Evolutionary conservation across 30 jellyfish, hydroid and myxozoan genomes (phyloP).

Genomic region (Cassiopea xamachana): DNA sequence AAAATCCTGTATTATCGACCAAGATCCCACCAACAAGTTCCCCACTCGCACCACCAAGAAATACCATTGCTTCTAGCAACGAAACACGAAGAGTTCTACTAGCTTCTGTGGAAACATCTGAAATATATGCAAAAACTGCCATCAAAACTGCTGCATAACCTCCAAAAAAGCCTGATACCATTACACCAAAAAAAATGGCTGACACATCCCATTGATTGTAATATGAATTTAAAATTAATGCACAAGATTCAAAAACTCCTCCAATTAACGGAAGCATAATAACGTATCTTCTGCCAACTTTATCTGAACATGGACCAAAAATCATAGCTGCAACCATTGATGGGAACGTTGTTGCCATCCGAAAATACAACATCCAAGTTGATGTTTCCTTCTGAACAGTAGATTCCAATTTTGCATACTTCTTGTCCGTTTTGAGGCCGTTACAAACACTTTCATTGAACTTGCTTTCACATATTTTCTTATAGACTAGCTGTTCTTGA

Average conservation of each 20-base stretch:
- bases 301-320: slow-evolving; percentile 88
- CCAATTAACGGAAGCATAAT: slow-evolving; percentile 88
- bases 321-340: slow-evolving; percentile 78
- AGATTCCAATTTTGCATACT: slow-evolving; percentile 28
- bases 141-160: slow-evolving; percentile 76
- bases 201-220: slow-evolving; percentile 58
- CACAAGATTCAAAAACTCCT: slow-evolving; percentile 35
- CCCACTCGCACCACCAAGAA: slow-evolving; percentile 76
- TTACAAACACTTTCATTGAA: slow-evolving; percentile 80
- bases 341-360: slow-evolving; percentile 80
- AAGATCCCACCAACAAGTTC: slow-evolving; percentile 83
- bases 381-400: slow-evolving; percentile 82
- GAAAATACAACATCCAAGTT: slow-evolving; percentile 76
- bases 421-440: slow-evolving; percentile 20
- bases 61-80: slow-evolving; percentile 81
- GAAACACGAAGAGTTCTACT: slow-evolving; percentile 83
- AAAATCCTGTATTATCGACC: slow-evolving; percentile 76
- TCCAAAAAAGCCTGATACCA: slow-evolving; percentile 84
- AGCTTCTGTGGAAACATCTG: slow-evolving; percentile 76
- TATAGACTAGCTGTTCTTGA: slow-evolving; percentile 82
- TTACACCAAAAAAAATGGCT: slow-evolving; percentile 67
- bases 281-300: slow-evolving; percentile 84
- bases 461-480: slow-evolving; percentile 68
- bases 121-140: slow-evolving; percentile 85
- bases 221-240: slow-evolving; percentile 62